Evolutionary conservation across 2,797 vertebrate genomes (phyloP), one percentile per base, ranked within the genome.

Genomic region (Cossypha dichroa): DNA sequence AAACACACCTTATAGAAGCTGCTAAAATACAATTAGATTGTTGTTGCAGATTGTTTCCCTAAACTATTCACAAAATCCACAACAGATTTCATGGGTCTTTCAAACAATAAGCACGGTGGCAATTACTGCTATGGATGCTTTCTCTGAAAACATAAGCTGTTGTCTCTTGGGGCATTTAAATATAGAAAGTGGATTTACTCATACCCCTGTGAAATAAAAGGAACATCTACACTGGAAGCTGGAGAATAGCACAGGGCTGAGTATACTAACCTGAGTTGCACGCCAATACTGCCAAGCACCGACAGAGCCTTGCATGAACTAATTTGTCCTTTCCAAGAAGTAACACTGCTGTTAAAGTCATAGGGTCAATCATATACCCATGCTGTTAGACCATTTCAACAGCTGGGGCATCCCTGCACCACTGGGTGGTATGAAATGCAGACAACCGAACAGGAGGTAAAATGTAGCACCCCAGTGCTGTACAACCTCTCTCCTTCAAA

Each of bases 131-230:
- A 33, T 14, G 31, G 95, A 62, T 72, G 66, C 73, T 90, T 95
- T 74, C 76, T 93, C 88, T 81, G 81, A 79, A 85, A 96, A 94
- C 0, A 2, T 82, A 88, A 80, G 85, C 75, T 80, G 41, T 49
- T 95, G 90, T 91, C 88, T 90, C 93, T 69, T 81, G 82, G 85
- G 85, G 83, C 72, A 43, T 75, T 93, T 92, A 96, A 93, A 94
- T 63, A 86, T 29, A 81, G 85, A 83, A 85, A 78, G 54, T 15
- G 19, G 54, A 78, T 91, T 88, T 93, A 86, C 63, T 88, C 73
- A 66, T 66, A 73, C 1, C 12, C 43, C 58, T 81, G 62, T 88
- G 85, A 95, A 94, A 78, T 68, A 81, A 88, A 91, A 95, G 56
- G 18, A 91, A 69, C 18, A 72, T 75, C 60, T 68, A 85, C 21